Conservation (phyloP, 2,797 vertebrate genomes). For the Phataginus tricuspis region DNA sequence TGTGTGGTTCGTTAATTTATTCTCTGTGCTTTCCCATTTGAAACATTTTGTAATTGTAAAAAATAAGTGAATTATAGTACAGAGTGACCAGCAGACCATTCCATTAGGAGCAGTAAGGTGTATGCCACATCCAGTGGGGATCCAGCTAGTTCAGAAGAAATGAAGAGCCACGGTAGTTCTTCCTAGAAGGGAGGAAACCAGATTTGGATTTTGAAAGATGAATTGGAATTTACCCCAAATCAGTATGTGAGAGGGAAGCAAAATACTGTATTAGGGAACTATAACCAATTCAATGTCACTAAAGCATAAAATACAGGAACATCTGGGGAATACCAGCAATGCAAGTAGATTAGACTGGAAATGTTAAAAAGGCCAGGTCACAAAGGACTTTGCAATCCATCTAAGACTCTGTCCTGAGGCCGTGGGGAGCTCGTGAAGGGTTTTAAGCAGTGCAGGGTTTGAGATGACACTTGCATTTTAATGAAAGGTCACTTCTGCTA, state of each 20-base stretch:
- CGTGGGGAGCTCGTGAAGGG: not conserved
- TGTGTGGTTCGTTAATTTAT: not conserved
- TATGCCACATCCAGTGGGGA: not conserved
- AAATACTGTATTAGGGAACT: not conserved
- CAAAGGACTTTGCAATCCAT: not conserved
- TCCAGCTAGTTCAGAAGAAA: not conserved
- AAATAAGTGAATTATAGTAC: not conserved
- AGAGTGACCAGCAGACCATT: not conserved
- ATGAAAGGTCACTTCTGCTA: not conserved
- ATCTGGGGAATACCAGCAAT: not conserved
- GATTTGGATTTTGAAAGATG: not conserved
- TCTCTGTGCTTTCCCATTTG: constrained; percentile 28
- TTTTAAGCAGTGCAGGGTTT: not conserved
- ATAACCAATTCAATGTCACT: not conserved
- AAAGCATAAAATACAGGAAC: not conserved
- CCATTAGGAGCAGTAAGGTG: not conserved
- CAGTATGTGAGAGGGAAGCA: not conserved
- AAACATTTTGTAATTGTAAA: constrained; percentile 13
- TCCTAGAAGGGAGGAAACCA: not conserved
- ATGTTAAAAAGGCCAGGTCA: not conserved
- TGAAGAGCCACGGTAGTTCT: not conserved
- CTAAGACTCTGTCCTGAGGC: not conserved
- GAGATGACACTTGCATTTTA: not conserved
- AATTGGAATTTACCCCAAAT: not conserved
- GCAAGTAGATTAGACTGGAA: not conserved